Evolutionary conservation across 2,797 vertebrate genomes (phyloP).

Genomic region (Clarias laeviceps): DNA sequence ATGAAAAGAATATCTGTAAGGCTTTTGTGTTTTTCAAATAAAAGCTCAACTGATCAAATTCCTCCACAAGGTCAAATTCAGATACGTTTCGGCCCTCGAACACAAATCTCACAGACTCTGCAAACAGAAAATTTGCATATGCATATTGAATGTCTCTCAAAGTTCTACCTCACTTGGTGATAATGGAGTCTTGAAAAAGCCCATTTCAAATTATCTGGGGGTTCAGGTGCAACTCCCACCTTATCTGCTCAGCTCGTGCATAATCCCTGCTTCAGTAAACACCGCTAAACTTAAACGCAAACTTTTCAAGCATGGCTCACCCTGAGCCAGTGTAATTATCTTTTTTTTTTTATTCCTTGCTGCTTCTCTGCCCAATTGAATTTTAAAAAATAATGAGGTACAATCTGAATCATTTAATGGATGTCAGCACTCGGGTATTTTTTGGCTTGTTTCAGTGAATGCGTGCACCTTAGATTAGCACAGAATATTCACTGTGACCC

Average conservation of each 20-base stretch:
- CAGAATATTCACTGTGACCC: not conserved
- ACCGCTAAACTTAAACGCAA: constrained; percentile 43
- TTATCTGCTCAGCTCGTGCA: constrained; percentile 34
- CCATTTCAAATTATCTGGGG: constrained; percentile 43
- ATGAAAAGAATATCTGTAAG: not conserved
- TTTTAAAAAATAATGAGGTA: constrained; percentile 53
- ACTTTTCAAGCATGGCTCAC: constrained; percentile 28
- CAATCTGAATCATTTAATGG: constrained; percentile 52
- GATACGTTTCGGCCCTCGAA: not conserved
- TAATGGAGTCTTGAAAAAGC: constrained; percentile 42
- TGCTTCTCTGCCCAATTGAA: constrained; percentile 55
- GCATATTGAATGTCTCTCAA: not conserved
- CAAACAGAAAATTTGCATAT: constrained; percentile 17
- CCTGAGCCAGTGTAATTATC: constrained; percentile 48
- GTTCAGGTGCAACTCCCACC: constrained; percentile 22
- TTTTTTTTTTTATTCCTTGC: constrained; percentile 36
- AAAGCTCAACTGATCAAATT: not conserved
- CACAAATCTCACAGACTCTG: constrained; percentile 17
- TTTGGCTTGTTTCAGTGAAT: constrained; percentile 3
- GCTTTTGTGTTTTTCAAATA: not conserved
- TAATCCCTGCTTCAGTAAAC: constrained; percentile 47
- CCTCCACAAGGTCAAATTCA: not conserved
- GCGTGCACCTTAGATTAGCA: constrained; percentile 26
- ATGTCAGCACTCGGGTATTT: constrained; percentile 24
- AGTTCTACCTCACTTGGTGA: constrained; percentile 15